A percentile compares a stretch with the other conserved stretches of the same genome.
These are phyloP conservation scores for Drosophila neutralis DNA, from an alignment of 2,888 invertebrate genomes.

Conservation along the genomic window DNA sequence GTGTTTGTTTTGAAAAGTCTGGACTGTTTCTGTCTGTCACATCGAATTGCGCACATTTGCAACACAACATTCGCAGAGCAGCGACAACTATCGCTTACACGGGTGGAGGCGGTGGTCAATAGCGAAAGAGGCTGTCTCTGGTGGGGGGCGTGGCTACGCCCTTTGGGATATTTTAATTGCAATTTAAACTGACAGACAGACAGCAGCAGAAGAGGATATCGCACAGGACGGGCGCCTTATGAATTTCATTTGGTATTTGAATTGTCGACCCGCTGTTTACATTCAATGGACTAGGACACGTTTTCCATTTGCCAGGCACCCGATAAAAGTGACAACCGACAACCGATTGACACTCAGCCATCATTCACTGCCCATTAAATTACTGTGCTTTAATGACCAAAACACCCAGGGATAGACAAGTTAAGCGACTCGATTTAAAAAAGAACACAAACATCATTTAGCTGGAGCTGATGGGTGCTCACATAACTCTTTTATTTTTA, in stretches of 20 bases:
- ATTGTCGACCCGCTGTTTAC: conserved; percentile 58
- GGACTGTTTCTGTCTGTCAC: conserved; percentile 68
- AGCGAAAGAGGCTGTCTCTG: not conserved
- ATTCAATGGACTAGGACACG: conserved; percentile 58
- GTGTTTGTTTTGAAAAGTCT: conserved; percentile 72
- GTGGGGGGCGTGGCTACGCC: not conserved
- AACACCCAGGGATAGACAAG: not conserved
- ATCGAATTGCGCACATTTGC: conserved; percentile 43
- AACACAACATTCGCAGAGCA: conserved; percentile 8
- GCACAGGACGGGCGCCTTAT: conserved; percentile 46
- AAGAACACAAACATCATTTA: not conserved
- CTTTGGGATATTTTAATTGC: conserved; percentile 66
- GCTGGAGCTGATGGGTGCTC: not conserved
- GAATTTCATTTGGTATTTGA: conserved; percentile 74
- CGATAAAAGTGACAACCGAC: not conserved
- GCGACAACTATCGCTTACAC: conserved; percentile 22
- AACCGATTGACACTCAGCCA: conserved; percentile 60
- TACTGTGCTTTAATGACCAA: not conserved
- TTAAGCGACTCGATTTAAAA: not conserved
- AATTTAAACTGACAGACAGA: conserved; percentile 65
- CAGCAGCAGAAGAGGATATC: conserved; percentile 7
- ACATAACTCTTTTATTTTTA: not conserved
- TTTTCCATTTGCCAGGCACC: conserved; percentile 62
- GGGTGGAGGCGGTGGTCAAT: not conserved
- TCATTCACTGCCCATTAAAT: conserved; percentile 10